Conservation (phyloP, 2,113 vertebrate species). For the Chloroceryle aenea region DNA sequence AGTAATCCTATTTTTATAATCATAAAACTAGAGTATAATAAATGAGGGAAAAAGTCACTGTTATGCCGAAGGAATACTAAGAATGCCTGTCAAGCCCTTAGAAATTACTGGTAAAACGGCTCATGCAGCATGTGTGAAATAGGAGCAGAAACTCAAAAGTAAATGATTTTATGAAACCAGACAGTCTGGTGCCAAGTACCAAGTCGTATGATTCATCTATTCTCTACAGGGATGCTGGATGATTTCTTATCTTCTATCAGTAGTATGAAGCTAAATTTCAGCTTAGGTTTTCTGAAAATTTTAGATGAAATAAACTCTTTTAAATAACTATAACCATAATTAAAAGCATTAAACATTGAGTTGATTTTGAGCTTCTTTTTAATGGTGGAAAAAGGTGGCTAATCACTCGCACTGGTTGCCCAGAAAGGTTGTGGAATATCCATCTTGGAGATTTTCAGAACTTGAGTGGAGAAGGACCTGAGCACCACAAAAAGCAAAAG, state of each 20-base stretch:
- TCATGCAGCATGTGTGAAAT: neutral
- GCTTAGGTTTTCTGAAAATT: constrained; percentile 13
- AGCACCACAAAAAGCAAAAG: neutral
- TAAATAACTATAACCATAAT: neutral
- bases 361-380: neutral
- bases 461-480: neutral
- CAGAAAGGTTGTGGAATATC: neutral
- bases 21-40: neutral
- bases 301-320: neutral
- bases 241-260: neutral
- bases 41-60: rapidly evolving
- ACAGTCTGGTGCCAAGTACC: neutral
- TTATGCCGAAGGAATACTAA: neutral
- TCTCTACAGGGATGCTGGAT: neutral
- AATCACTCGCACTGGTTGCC: neutral
- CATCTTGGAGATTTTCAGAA: neutral
- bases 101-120: neutral
- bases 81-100: neutral
- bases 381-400: neutral
- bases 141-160: neutral
- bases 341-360: neutral
- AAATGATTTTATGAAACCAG: neutral
- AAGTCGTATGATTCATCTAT: neutral
- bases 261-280: neutral
- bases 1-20: neutral